Evolutionary conservation across 2,888 invertebrate genomes (phyloP).

Genomic region (Trichacis sp.): DNA sequence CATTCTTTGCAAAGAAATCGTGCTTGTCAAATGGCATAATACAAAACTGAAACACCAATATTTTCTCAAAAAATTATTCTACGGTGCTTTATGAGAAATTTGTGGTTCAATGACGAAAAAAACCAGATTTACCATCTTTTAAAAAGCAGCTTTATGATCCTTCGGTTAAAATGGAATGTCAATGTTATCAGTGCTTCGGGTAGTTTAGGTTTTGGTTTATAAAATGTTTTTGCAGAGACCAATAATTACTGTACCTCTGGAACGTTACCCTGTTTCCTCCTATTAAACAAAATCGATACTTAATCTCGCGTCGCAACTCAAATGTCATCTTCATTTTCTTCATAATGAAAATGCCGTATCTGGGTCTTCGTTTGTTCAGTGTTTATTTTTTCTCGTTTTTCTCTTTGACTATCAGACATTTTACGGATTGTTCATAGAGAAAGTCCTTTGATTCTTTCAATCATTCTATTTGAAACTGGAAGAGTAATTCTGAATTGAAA

Average conservation of each 20-base stretch:
- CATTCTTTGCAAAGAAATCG: too few species aligned
- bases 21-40: background rate
- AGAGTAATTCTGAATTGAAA: too few species aligned
- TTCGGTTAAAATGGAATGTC: conserved; percentile 26
- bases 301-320: background rate
- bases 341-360: too few species aligned
- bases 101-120: conserved; percentile 4
- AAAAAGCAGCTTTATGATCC: conserved; percentile 26
- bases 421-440: too few species aligned
- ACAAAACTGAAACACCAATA: background rate
- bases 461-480: too few species aligned
- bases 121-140: conserved; percentile 27
- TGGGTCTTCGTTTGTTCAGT: too few species aligned
- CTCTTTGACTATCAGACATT: too few species aligned
- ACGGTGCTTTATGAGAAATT: conserved; percentile 22
- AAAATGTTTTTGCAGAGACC: conserved; percentile 20
- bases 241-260: conserved; percentile 27
- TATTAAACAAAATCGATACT: conserved; percentile 31
- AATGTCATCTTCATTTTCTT: background rate
- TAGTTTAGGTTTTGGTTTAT: conserved; percentile 21
- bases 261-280: conserved; percentile 32
- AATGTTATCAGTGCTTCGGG: conserved; percentile 25
- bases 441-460: too few species aligned
- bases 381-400: too few species aligned
- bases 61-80: background rate